Evolutionary conservation across 2,888 invertebrate species (phyloP), one percentile per base, ranked within the genome.

Genomic region (Pharmacophagus antenor): DNA sequence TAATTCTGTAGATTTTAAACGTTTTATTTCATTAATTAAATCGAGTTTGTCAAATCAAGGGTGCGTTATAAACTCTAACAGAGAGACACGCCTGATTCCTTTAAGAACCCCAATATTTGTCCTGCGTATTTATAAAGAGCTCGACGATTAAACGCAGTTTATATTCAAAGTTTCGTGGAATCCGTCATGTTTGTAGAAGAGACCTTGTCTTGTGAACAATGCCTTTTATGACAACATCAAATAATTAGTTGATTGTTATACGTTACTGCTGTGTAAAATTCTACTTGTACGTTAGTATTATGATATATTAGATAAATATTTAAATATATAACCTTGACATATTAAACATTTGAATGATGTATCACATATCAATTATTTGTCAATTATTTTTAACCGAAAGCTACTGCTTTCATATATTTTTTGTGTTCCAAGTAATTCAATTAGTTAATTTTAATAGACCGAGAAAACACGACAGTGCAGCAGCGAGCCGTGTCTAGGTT

Each of bases 81-180:
- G 23, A 1, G n/a, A 17, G 17, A 23, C 48, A 31, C 52, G 37
- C 20, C 53, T 17, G 18, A 10, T 42, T 42, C n/a, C 25, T 21
- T 51, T 50, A 61, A 53, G 62, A 65, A 65, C 63, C 58, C 67
- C 63, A 70, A 74, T 70, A 71, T 74, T 73, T 72, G 68, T 50
- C 61, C 53, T 63, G 66, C 62, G 61, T 68, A 68, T 70, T 68
- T 70, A 72, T 66, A 64, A 67, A 68, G 67, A 63, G 49, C 60
- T 62, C 61, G 67, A 69, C 27, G 46, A 22, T 50, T 49, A 22
- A 21, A 55, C 59, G 27, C 50, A 18, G 52, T 56, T 55, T 46
- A 50, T 55, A 55, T 60, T 60, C 44, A 62, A 42, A 46, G 60
- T 55, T 60, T 55, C 60, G 50, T 20, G 50, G 60, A 60, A 60